These are phyloP conservation scores for Cosmia pyralina DNA, from an alignment of 2,888 invertebrate genomes.

Conservation along the genomic window DNA sequence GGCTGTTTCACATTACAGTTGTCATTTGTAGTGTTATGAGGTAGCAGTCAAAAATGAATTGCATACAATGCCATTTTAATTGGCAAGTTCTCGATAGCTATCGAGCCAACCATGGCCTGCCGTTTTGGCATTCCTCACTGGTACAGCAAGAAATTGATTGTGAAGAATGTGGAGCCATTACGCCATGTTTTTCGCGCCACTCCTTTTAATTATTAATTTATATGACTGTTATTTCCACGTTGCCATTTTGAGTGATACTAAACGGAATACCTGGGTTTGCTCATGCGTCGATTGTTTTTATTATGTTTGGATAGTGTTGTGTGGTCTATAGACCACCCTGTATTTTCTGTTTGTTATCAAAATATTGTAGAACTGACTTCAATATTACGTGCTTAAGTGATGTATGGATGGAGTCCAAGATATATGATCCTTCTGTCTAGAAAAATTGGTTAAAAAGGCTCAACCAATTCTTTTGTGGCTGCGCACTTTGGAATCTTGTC, in stretches of 20 bases:
- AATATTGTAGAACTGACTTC: neutral
- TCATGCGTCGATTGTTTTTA: conserved; percentile 24
- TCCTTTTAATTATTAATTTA: conserved; percentile 73
- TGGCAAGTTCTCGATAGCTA: conserved; percentile 68
- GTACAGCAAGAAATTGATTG: conserved; percentile 75
- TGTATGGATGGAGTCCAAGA: too few species aligned
- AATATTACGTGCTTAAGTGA: too few species aligned
- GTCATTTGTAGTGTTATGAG: conserved; percentile 34
- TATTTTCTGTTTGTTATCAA: neutral
- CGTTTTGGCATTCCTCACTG: conserved; percentile 55
- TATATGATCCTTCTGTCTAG: too few species aligned
- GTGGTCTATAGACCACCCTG: conserved; percentile 46
- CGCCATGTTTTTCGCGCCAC: conserved; percentile 67
- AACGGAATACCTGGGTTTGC: conserved; percentile 42
- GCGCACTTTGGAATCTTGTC: too few species aligned
- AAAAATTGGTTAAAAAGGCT: too few species aligned
- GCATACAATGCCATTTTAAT: conserved; percentile 70
- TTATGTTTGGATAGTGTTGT: conserved; percentile 24
- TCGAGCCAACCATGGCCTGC: conserved; percentile 41
- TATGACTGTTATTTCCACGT: conserved; percentile 61
- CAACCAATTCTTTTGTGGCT: too few species aligned
- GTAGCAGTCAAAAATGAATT: conserved; percentile 72
- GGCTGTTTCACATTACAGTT: conserved; percentile 32
- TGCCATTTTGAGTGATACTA: conserved; percentile 49
- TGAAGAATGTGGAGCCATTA: conserved; percentile 73